These are phyloP conservation scores for Oryzaephilus surinamensis DNA, from an alignment of 1,140 invertebrate species.

Conservation along the genomic window DNA sequence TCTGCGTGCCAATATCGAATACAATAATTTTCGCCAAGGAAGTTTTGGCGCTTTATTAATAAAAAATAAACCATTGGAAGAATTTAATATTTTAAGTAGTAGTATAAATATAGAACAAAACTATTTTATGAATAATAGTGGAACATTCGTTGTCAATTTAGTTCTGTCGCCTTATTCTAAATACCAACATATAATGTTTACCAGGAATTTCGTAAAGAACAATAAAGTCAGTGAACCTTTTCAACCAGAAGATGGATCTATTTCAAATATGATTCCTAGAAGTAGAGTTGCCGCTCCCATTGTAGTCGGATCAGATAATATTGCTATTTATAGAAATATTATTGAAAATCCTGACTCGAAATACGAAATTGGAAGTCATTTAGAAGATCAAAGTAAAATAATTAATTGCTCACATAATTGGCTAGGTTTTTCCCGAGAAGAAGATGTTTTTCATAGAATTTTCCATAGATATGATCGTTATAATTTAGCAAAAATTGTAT, in stretches of 20 bases:
- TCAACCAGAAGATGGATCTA: slow-evolving; percentile 48
- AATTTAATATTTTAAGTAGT: slow-evolving; percentile 56
- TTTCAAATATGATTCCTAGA: slow-evolving; percentile 65
- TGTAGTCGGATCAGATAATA: slow-evolving; percentile 83
- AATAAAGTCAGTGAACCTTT: slow-evolving; percentile 87
- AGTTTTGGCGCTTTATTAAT: slow-evolving; percentile 75
- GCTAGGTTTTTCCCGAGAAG: slow-evolving; percentile 71
- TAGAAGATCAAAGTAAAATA: slow-evolving; percentile 86
- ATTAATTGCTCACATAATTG: slow-evolving; percentile 93
- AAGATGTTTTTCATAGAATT: slow-evolving; percentile 65
- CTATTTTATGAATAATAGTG: slow-evolving; percentile 76
- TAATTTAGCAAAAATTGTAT: slow-evolving; percentile 79
- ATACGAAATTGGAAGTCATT: slow-evolving; percentile 91
- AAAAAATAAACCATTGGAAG: slow-evolving; percentile 65
- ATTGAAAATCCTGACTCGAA: slow-evolving; percentile 81
- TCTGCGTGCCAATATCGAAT: slow-evolving; percentile 65
- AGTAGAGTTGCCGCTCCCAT: slow-evolving; percentile 82
- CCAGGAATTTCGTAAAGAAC: slow-evolving; percentile 75
- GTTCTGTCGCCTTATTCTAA: slow-evolving; percentile 78
- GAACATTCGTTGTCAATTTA: slow-evolving; percentile 77
- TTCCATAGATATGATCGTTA: slow-evolving; percentile 88
- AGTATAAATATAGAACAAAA: slow-evolving; percentile 76
- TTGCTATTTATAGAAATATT: slow-evolving; percentile 82
- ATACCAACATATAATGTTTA: slow-evolving; percentile 70
- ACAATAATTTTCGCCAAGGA: slow-evolving; percentile 79